Conservation (phyloP, 2,888 invertebrate species). For the Ichneumoninae sp. region DNA sequence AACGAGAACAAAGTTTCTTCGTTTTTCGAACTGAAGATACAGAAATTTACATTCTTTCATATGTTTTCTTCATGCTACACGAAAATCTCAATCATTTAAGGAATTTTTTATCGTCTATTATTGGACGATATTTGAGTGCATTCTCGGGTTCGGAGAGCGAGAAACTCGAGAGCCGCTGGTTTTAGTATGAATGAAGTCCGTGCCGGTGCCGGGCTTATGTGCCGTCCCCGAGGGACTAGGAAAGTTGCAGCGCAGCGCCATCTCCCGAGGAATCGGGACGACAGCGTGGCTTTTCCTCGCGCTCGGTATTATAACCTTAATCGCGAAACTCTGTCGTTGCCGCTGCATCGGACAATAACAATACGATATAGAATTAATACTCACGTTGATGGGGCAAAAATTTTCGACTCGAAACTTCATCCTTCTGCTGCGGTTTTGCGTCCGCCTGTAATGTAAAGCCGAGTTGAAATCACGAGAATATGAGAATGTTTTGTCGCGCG, state of each 20-base stretch:
- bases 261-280: constrained; percentile 41
- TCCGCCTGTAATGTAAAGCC: constrained; percentile 65
- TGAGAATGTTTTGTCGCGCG: not conserved
- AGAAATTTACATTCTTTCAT: not conserved
- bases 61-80: not conserved
- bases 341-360: not conserved
- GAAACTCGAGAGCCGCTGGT: not conserved
- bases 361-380: constrained; percentile 29
- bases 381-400: constrained; percentile 81
- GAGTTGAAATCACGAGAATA: constrained; percentile 12
- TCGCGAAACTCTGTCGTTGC: no score
- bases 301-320: constrained; percentile 50
- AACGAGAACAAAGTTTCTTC: not conserved
- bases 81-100: not conserved
- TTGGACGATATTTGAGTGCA: not conserved
- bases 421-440: constrained; percentile 49
- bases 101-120: not conserved
- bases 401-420: constrained; percentile 67
- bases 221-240: constrained; percentile 1
- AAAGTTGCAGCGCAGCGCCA: constrained; percentile 55
- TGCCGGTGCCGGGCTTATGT: not conserved
- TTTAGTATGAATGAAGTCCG: constrained; percentile 10
- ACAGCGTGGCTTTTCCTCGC: not conserved
- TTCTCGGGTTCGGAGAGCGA: not conserved
- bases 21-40: not conserved